These are phyloP conservation scores for Tipula helvola DNA, from an alignment of 2,888 invertebrate genomes.

Conservation along the genomic window DNA sequence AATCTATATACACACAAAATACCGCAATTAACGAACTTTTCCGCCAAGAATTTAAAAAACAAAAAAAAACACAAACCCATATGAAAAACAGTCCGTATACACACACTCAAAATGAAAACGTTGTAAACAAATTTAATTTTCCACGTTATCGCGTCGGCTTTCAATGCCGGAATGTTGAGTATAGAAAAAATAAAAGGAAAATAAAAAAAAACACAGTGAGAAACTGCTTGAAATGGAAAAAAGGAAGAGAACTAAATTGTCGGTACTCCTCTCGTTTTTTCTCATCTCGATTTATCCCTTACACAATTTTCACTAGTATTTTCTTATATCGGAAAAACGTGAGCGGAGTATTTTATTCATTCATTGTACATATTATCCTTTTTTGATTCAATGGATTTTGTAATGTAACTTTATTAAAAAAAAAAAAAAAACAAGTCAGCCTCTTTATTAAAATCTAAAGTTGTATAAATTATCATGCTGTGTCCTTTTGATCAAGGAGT, in stretches of 20 bases:
- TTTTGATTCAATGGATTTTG: neutral
- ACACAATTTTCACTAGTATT: neutral
- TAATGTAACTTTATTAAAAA: neutral
- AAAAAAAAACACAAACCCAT: neutral
- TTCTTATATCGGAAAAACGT: neutral
- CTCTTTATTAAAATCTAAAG: neutral
- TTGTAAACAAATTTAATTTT: neutral
- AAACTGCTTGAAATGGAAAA: neutral
- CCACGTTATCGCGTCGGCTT: conserved; percentile 5
- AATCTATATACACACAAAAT: neutral
- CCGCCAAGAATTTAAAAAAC: neutral
- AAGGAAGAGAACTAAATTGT: neutral
- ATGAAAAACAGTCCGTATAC: neutral
- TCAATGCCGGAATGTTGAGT: conserved; percentile 11
- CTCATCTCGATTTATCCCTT: neutral
- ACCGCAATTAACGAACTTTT: neutral
- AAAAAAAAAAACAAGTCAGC: neutral
- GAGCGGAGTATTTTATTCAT: neutral
- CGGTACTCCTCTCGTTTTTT: neutral
- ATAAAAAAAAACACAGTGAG: neutral
- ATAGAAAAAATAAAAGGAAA: neutral
- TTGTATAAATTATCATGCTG: neutral
- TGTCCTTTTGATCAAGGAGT: neutral
- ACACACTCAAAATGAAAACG: neutral
- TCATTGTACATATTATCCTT: neutral